A percentile compares a stretch with the other conserved stretches of the same genome.
Conservation (phyloP, 2,113 vertebrate genomes). For the Cervus canadensis region DNA sequence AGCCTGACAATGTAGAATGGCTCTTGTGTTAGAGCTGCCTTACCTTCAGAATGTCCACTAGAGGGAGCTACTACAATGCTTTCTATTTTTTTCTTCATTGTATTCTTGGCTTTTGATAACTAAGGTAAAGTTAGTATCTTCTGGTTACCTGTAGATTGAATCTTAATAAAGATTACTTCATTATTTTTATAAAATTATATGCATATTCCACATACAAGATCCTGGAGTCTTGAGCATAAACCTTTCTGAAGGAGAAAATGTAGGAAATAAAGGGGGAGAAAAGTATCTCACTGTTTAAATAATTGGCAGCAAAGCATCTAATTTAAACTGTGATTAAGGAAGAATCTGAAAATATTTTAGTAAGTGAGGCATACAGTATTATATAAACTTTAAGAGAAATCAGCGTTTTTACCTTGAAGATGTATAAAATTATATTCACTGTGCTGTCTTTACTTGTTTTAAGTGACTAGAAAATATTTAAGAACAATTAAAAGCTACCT, state of each 20-base stretch:
- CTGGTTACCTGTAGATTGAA: background rate
- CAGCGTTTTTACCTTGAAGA: background rate
- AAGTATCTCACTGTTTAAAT: background rate
- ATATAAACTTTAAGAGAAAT: background rate
- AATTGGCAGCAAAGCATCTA: background rate
- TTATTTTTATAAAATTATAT: background rate
- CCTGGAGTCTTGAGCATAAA: background rate
- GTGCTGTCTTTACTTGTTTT: background rate
- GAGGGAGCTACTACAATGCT: background rate
- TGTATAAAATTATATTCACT: background rate
- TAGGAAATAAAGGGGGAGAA: background rate
- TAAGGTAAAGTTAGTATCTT: background rate
- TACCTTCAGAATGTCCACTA: constrained; percentile 13
- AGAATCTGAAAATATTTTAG: background rate
- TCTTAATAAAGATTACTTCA: background rate
- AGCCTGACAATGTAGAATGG: background rate
- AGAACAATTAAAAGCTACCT: background rate
- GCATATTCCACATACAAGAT: background rate
- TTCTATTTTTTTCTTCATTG: background rate
- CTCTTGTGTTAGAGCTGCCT: accelerated
- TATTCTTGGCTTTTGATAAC: background rate
- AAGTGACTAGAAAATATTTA: background rate
- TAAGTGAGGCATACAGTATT: background rate
- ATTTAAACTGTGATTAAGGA: background rate
- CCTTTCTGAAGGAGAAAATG: background rate